Base-by-base conservation (phyloP, 1,140 invertebrate genomes). In the Bombus affinis region DNA sequence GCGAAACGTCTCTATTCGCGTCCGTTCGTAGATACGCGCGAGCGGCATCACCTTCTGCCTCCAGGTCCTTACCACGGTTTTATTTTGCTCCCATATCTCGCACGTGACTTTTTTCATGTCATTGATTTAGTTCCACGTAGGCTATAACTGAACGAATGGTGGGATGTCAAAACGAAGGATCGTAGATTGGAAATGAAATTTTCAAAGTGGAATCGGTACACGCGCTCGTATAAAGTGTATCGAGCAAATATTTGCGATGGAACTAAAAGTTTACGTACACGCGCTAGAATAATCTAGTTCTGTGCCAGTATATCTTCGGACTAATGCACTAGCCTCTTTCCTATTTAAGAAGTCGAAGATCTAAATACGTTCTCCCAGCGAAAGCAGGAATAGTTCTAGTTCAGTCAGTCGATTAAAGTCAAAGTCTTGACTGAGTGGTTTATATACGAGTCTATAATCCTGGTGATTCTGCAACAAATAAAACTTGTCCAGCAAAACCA, bases 1-100 rank as follows among this genome's bases (percentile, higher is more conserved):
- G 88, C 81, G 62, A 87, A 70, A 90, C 85, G 81, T 90, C 88
- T 89, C 81, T 89, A 90, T 90, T 70, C 65, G 62, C 57, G 65
- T 65, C 35, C 75, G 74, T 44, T 71, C 8, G 65, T n/a, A 25
- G 37, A 79, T 86, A 85, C 74, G 59, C 74, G 76, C 83, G 75
- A 78, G 77, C 72, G 68, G 57, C 73, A 79, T 79, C 88, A 73
- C 37, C 70, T 66, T 32, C 59, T 74, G 32, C 37, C 68, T 42
- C 22, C 32, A 62, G 15, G 22, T 13, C 10, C 12, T 73, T 68
- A 13, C 12, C 80, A 37, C 25, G 3, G 44, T 66, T 83, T 83
- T 66, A 76, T 76, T 83, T 83, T 44, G 42, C 57, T 39, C 9
- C 32, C 18, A 2, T 53, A 53, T 18, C 18, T 53, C 18, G 18